Evolutionary conservation across 2,797 vertebrate genomes (phyloP), one percentile per base, ranked within the genome.

Genomic region (Microcaecilia unicolor): DNA sequence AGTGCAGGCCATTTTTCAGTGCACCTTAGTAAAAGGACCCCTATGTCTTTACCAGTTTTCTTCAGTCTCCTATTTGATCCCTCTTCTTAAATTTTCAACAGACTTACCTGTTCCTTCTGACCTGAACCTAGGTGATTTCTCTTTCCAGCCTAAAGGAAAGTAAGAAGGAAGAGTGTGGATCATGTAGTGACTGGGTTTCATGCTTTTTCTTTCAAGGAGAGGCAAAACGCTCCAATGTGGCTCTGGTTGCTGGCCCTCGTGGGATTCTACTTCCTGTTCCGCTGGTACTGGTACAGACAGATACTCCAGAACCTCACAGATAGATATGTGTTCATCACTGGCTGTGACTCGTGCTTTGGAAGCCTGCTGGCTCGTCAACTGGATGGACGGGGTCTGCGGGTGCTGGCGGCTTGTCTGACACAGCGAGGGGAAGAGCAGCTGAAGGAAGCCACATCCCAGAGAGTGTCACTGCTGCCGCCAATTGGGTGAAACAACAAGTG

Each of bases 371-470:
- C 91, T 31, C 83, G 51, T 54, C 78, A 73, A 25, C 72, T 94
- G 4, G 87, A 90, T 28, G 67, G 75, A 0, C 74, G 53, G 39
- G 88, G 88, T 14, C 84, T 92, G 71, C 53, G 8, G 0, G 90
- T 93, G 25, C 53, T 94, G 41, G 91, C 90, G 1, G 81, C 83
- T 19, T 94, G 91, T 40, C 55, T 91, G 28, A 89, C 87, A 3
- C 80, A 88, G 53, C 82, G 86, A 39, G 91, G 89, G 2, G 85
- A 86, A 1, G 82, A 86, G 39, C 40, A 62, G 22, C 64, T 72
- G 19, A 66, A 23, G 32, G 57, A 41, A 36, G 58, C 53, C 2
- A 47, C 51, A 2, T 65, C 61, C 24, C 44, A 37, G 23, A 37
- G 29, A 71, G 48, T 34, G 44, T 76, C 36, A 41, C 10, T 9